Base-by-base conservation (phyloP, 2,888 invertebrate species). In the Acheta domesticus region DNA sequence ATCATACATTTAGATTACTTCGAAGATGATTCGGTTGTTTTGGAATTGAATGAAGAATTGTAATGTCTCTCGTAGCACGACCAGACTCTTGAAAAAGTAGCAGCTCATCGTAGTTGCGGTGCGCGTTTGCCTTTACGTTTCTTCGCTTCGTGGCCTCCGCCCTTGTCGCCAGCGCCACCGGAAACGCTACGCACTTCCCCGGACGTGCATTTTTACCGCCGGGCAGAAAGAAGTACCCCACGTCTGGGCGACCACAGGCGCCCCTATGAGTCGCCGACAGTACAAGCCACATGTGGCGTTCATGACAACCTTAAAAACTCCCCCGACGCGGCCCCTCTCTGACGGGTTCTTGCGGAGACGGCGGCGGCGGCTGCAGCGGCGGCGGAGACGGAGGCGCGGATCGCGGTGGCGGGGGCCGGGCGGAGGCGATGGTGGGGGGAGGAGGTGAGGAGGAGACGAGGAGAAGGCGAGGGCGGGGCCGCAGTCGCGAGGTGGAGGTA, bases 261-360 rank as follows among this genome's bases (percentile, higher is more conserved):
- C n/a, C 62, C 62, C 62, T 62, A 19, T n/a, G 62, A 14, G 62
- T n/a, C 62, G 62, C 62, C 14, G 62, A 62, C 62, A 62, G 62
- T 62, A 62, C n/a, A n/a, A 14, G 62, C 62, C 62, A 62, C 62
- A 62, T 62, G 62, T 62, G 62, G 62, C 62, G 62, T 62, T 62
- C 62, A 62, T 62, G 62, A 12, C 14, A 14, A 62, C 62, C 62
- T 62, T 62, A 62, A 62, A 62, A 62, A 62, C 14, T n/a, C 16
- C n/a, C n/a, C n/a, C 14, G 14, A 14, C 62, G 62, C 14, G 62
- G 62, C 62, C 62, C 62, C 62, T 14, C 62, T 19, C 16, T n/a
- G 62, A n/a, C 16, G 36, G 36, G 36, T 36, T 36, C 36, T 36
- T 36, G 36, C 36, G 36, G 36, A 36, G 36, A 36, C 36, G 62